Conservation (phyloP, 30 jellyfish, hydroid and myxozoan species). For the Aurelia aurita region DNA sequence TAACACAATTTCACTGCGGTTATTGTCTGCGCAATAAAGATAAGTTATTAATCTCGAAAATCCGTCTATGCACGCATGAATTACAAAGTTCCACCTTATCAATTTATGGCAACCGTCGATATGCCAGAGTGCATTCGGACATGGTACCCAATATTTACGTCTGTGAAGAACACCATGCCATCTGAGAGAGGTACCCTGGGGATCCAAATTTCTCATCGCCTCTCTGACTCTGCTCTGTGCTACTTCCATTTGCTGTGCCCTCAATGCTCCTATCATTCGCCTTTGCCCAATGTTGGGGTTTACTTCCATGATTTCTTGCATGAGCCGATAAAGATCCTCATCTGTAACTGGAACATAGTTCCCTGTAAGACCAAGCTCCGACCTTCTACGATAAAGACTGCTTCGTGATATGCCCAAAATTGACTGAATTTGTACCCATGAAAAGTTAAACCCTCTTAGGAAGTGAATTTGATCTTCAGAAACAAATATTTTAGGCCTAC, state of each 20-base stretch:
- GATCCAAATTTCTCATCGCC: constrained; percentile 15
- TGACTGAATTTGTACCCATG: neutral
- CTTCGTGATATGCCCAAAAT: neutral
- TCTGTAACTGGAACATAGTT: too few relatives aligned
- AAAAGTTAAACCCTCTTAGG: neutral
- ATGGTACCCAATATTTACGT: neutral
- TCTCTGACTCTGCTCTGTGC: constrained; percentile 38
- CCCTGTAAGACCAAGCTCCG: neutral
- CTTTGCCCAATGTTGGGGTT: constrained; percentile 35
- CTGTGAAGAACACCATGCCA: neutral
- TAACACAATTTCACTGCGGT: constrained; percentile 12
- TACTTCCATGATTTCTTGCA: neutral
- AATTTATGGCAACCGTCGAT: neutral
- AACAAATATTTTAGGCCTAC: neutral
- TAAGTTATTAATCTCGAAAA: constrained; percentile 13
- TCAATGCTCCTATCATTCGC: constrained; percentile 41
- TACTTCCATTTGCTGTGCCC: constrained; percentile 11
- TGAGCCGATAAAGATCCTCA: neutral
- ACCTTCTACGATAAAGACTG: neutral
- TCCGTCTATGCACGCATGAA: neutral
- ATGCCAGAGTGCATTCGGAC: neutral
- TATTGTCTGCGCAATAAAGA: constrained; percentile 17
- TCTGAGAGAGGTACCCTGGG: constrained; percentile 4
- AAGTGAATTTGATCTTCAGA: neutral
- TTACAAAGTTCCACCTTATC: neutral